Conservation (phyloP, 2,113 vertebrate species). For the Pterophyllum scalare region DNA sequence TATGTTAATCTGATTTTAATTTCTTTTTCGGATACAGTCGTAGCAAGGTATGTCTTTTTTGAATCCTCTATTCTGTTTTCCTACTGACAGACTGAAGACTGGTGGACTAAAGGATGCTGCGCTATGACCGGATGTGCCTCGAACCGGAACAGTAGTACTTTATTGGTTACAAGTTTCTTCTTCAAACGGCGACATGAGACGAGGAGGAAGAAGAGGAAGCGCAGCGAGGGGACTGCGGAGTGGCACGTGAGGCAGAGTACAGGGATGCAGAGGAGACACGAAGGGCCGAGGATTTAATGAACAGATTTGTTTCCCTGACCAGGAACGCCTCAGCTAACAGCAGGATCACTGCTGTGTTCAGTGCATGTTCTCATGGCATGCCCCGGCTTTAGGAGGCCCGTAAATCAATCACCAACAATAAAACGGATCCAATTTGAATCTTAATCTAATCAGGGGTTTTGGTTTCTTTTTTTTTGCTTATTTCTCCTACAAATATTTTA, state of each 20-base stretch:
- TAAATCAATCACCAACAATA: not conserved
- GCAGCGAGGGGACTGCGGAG: slow-evolving; percentile 32
- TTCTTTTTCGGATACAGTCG: slow-evolving; percentile 70
- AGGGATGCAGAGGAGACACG: not conserved
- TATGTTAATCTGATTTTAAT: slow-evolving; percentile 66
- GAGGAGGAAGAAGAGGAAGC: slow-evolving; percentile 14
- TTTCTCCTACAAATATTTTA: not conserved
- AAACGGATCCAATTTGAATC: not conserved
- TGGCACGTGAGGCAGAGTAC: slow-evolving; percentile 39
- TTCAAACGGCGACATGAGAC: slow-evolving; percentile 57
- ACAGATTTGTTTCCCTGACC: not conserved
- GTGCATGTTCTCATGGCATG: not conserved
- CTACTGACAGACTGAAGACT: slow-evolving; percentile 65
- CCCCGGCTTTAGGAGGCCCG: not conserved
- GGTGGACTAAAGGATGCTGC: slow-evolving; percentile 66
- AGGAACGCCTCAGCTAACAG: slow-evolving; percentile 7
- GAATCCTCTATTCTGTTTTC: slow-evolving; percentile 71
- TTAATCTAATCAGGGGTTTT: not conserved
- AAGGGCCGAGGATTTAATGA: not conserved
- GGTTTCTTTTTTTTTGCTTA: not conserved
- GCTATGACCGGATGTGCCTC: slow-evolving; percentile 59
- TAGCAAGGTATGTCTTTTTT: slow-evolving; percentile 66
- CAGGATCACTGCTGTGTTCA: not conserved
- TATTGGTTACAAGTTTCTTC: slow-evolving; percentile 59
- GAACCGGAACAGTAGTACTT: slow-evolving; percentile 46